Conservation (phyloP, 1,140 invertebrate genomes). For the Calliphora vicina region DNA sequence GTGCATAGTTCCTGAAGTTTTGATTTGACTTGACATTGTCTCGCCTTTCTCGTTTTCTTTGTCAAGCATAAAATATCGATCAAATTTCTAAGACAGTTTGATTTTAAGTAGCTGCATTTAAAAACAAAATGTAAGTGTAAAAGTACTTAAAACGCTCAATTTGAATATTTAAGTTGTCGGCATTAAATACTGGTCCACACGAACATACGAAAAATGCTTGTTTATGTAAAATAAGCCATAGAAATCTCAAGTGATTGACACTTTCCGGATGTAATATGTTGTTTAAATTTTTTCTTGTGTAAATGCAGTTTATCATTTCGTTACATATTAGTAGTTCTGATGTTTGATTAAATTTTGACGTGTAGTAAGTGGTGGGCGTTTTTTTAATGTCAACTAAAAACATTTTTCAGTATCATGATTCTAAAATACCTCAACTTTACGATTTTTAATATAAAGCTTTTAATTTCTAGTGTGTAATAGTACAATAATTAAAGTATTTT, state of each 20-base stretch:
- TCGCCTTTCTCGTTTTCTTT: too few species aligned
- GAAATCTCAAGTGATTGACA: conserved; percentile 49
- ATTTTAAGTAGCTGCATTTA: neutral
- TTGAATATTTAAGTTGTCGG: too few species aligned
- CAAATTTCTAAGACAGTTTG: neutral
- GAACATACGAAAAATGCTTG: neutral
- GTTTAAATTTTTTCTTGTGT: neutral
- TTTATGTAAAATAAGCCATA: neutral
- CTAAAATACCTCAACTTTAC: too few species aligned
- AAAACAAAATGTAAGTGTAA: neutral
- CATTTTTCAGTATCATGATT: too few species aligned
- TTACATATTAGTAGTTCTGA: neutral
- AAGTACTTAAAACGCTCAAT: neutral
- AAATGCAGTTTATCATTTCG: neutral
- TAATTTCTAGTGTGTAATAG: too few species aligned
- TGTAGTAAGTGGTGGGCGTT: neutral
- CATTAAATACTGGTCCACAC: neutral
- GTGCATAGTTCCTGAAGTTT: too few species aligned
- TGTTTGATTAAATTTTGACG: neutral
- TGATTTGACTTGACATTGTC: neutral
- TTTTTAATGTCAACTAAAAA: too few species aligned
- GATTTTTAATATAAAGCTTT: too few species aligned
- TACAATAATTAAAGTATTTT: too few species aligned
- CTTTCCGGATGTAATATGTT: conserved; percentile 50
- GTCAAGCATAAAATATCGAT: conserved; percentile 19